Evolutionary conservation across 2,888 invertebrate genomes (phyloP), one percentile per base, ranked within the genome.

Genomic region (Idaea aversata): DNA sequence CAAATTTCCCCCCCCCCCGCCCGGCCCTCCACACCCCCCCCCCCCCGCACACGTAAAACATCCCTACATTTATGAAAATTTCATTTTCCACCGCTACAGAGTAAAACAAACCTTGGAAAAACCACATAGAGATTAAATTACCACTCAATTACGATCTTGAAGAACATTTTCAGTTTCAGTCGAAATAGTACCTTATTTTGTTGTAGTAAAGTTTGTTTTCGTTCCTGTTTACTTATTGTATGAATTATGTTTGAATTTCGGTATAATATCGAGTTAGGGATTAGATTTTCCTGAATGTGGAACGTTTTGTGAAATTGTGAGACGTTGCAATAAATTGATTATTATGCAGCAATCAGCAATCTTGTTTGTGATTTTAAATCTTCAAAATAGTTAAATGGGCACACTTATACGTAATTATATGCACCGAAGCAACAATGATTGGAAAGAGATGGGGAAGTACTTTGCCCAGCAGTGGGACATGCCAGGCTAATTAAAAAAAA

Each of bases 221-320:
- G 71, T 66, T 69, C 69, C 67, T 65, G 61, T 65, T 63, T 65
- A 67, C 61, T 62, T 70, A 68, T 71, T 78, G 84, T 86, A 83
- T 86, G 86, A 86, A 80, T 82, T 84, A 87, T 84, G 84, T 79
- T 84, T 82, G 84, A 84, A 85, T 85, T 88, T 88, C 84, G 86
- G 87, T 88, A 88, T 92, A 91, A 91, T 90, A 86, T 89, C 88
- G 82, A 83, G 81, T 84, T 82, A 81, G 88, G 89, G 90, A 91
- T 92, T 91, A 90, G 88, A 90, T 90, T 91, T 88, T 88, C 90
- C 87, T 87, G 82, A 85, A 84, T 82, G 84, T 78, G 78, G 82
- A 82, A 80, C 77, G 78, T 79, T 79, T 83, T 82, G 82, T 81
- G 87, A 87, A 87, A 88, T 83, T 82, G 82, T 81, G 87, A 87